Evolutionary conservation across 2,888 invertebrate genomes (phyloP).

Genomic region (Esperia sulphurella): DNA sequence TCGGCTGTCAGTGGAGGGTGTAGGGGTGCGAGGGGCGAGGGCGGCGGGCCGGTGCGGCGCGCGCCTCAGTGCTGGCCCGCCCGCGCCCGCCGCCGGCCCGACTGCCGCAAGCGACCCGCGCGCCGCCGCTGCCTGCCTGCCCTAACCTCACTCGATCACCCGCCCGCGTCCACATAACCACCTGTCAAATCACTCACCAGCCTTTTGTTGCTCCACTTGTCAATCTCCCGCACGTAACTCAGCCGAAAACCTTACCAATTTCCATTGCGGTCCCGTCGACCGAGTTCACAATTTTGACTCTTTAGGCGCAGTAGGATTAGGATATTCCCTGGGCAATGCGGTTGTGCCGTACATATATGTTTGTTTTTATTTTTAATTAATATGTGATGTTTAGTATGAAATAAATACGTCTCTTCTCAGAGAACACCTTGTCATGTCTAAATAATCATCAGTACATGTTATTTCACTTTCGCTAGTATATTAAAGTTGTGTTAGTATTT

Average conservation of each 20-base stretch:
- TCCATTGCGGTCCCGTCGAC: not conserved
- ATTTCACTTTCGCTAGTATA: too few species aligned
- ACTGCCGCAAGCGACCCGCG: conserved; percentile 52
- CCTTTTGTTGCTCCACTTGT: not conserved
- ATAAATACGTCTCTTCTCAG: too few species aligned
- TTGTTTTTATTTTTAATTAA: not conserved
- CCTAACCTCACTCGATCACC: conserved; percentile 48
- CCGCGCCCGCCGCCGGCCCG: conserved; percentile 73
- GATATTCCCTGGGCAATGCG: not conserved
- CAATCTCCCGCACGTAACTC: not conserved
- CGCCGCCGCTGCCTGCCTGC: conserved; percentile 26
- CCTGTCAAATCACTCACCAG: conserved; percentile 12
- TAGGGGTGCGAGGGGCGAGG: conserved; percentile 42
- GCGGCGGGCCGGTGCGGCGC: conserved; percentile 53
- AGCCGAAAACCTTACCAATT: not conserved
- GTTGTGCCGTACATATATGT: conserved; percentile 5
- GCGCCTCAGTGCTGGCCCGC: conserved; percentile 73
- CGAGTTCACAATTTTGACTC: not conserved
- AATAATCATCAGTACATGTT: not conserved
- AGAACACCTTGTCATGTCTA: not conserved
- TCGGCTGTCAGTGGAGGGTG: conserved; percentile 25
- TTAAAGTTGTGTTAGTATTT: too few species aligned
- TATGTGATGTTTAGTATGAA: too few species aligned
- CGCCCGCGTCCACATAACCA: conserved; percentile 6
- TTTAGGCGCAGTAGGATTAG: not conserved